Evolutionary conservation across 2,797 vertebrate species (phyloP), one percentile per base, ranked within the genome.

Genomic region (Clamator glandarius): DNA sequence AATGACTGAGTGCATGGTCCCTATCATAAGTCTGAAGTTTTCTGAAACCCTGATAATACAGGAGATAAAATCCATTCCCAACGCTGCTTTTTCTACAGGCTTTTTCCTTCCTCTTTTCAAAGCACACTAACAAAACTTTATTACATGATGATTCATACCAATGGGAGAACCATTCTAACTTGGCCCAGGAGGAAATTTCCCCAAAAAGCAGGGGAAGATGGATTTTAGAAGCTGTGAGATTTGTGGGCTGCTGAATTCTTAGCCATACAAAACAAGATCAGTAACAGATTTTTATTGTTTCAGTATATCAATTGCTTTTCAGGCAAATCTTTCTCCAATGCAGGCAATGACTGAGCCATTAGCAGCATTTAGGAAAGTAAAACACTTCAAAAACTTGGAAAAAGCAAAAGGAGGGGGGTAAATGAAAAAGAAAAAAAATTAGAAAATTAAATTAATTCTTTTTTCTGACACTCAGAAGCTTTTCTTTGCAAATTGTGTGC

Each of bases 1-100:
- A 75, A 1, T 55, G 50, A 90, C 51, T 64, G 23, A 24, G 29
- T 0, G 1, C 19, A 5, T 0, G 46, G n/a, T 9, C 25, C 15
- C 28, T 48, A 70, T 46, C 52, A 31, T 16, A 75, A 58, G 15
- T 10, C 62, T 55, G 9, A 67, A 41, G n/a, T 66, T 54, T 51
- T n/a, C 78, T 62, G 69, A 46, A 85, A 39, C 24, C 33, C 2
- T 51, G n/a, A 36, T n/a, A 77, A 94, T 14, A 50, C 4, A 83
- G 58, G 54, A 80, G 24, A 58, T 35, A 85, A 89, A 85, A 87
- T 9, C 64, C 42, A n/a, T 36, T 77, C 44, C 52, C 7, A 74
- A 6, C 2, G 21, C 8, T 63, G 28, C 2, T 26, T 24, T 54
- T 57, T 33, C 54, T 48, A 58, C 9, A 44, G 12, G 1, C 12